phyloP scores from a whole-genome alignment of 2,888 invertebrate genomes.

The Stenotaenia linearis region DNA sequence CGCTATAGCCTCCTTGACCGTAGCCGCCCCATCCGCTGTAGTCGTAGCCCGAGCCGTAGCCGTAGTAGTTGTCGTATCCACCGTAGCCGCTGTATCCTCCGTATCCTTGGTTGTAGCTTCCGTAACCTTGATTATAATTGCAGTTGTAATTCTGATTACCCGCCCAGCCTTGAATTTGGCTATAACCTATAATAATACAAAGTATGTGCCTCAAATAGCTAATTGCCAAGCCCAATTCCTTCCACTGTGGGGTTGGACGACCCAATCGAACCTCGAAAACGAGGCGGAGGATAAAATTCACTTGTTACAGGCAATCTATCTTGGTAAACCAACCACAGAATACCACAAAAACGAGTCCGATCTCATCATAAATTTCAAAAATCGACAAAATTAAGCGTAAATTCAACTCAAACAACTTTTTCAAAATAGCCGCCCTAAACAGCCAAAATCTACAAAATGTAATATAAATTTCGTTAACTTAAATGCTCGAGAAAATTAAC shows the following conservation, averaged over 20 bases:
- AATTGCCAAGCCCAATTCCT: neutral
- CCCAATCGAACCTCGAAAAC: neutral
- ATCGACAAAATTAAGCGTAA: too few species aligned
- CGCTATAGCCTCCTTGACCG: constrained; percentile 63
- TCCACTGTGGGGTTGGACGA: neutral
- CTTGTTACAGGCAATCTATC: too few species aligned
- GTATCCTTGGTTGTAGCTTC: constrained; percentile 49
- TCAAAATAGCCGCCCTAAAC: too few species aligned
- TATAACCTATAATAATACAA: constrained; percentile 39
- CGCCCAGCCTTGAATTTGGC: constrained; percentile 36
- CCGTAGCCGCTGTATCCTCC: constrained; percentile 50
- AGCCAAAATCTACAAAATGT: too few species aligned
- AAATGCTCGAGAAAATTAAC: too few species aligned
- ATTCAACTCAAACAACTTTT: too few species aligned
- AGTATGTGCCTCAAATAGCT: neutral
- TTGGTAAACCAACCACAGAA: too few species aligned
- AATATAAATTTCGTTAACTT: too few species aligned
- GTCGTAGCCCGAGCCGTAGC: constrained; percentile 62
- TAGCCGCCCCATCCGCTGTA: constrained; percentile 46
- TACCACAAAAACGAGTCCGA: too few species aligned
- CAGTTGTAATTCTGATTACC: constrained; percentile 42
- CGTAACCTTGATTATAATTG: constrained; percentile 40
- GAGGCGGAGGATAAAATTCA: too few species aligned
- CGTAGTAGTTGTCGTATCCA: constrained; percentile 60
- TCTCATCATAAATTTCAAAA: too few species aligned